Base-by-base conservation (phyloP, 30 jellyfish, hydroid and myxozoan genomes). In the Aurelia coerulea region DNA sequence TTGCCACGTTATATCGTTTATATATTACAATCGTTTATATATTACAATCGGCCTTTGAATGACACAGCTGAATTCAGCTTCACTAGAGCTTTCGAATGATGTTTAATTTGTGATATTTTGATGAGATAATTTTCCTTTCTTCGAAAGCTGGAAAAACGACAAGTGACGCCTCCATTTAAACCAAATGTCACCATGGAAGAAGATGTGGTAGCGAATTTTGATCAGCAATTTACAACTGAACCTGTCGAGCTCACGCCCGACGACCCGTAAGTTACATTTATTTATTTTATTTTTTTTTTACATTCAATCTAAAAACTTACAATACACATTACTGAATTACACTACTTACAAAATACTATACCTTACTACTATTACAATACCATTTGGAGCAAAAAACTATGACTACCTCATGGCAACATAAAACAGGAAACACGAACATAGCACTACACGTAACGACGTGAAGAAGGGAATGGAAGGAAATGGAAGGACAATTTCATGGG, bases 211-310 rank as follows among this genome's bases (percentile, higher is more conserved):
- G 92, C 90, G 23, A 96, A 96, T 69, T 96, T 96, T 77, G 99
- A 96, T 56, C 95, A 98, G 1, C 98, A 90, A 59, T 96, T 96
- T 75, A 96, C 99, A 41, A 91, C 96, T 11, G 99, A 95, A 66
- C 98, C 98, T 8, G 98, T 95, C n/a, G 95, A 88, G 58, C 86
- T 95, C 18, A 95, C 99, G 15, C 99, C 99, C 13, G 99, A 95
- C 54, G 98, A 95, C 74, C 98, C 97, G 99, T 95, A 90, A 84
- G 99, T 88, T 0, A 2, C 35, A 12, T 3, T 51, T 68, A 19
- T 42, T 64, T 41, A 5, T 16, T 18, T n/a, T n/a, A n/a, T n/a
- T 3, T 0, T 13, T 51, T 54, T 41, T 13, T 23, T 23, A 23
- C 29, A 23, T 23, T 23, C 29, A 23, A 23, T 23, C 29, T 23